Base-by-base conservation (phyloP, 2,888 invertebrate species). In the Holacanthella duospinosa region DNA sequence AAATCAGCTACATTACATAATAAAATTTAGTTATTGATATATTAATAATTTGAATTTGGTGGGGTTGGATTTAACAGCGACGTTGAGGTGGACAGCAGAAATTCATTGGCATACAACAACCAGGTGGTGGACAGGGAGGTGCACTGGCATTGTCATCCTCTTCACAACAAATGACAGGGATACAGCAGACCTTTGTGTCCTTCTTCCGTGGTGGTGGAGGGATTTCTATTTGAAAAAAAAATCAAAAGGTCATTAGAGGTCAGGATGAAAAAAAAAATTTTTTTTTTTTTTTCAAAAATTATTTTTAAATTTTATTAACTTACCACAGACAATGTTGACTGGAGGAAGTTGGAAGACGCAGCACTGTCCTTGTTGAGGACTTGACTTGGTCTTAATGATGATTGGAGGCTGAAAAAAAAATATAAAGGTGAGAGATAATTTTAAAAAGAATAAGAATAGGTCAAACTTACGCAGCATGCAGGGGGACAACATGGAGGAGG, bases 341-440 rank as follows among this genome's bases (percentile, higher is more conserved):
- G 72, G 72, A 0, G 72, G 72, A 28, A 72, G 61, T 27, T 72
- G 72, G 64, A 72, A 72, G 16, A 72, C 71, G 53, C 72, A 72
- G 67, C 72, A 72, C 60, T 72, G 72, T 28, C 72, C 72, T 63
- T 70, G 70, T 59, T 68, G 71, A 25, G 67, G 66, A 27, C 64
- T 70, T 29, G 66, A 65, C 59, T 66, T 62, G 21, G 72, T 72
- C 62, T 71, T 71, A 60, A 72, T 72, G 25, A 72, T 64, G 24
- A 72, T 69, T 24, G 69, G 69, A 64, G 66, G 55, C n/a, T n/a
- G n/a, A n/a, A n/a, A n/a, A n/a, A n/a, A n/a, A 55, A 43, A 59
- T 59, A 29, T 26, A 44, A 58, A n/a, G 64, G 53, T 29, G 25
- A 53, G 58, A 44, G 27, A 48, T 25, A 26, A 29, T n/a, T n/a